These are phyloP conservation scores for Drosophila sordidula DNA, from an alignment of 2,888 invertebrate genomes.

Conservation along the genomic window DNA sequence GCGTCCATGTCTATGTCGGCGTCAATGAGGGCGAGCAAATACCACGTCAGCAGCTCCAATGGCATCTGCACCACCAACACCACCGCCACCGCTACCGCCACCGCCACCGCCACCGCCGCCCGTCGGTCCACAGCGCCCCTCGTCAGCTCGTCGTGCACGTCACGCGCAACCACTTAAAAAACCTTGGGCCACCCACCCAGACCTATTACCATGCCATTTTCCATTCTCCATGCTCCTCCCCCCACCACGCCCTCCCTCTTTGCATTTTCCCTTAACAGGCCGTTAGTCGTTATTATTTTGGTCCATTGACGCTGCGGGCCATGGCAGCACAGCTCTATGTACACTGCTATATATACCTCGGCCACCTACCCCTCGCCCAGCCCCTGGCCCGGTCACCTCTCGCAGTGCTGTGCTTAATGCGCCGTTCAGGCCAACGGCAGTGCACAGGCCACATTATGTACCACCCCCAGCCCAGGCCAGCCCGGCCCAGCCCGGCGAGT, in stretches of 20 bases:
- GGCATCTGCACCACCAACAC: constrained; percentile 30
- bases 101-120: neutral
- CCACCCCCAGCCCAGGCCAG: constrained; percentile 59
- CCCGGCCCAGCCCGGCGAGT: constrained; percentile 25
- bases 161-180: constrained; percentile 83
- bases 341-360: constrained; percentile 38
- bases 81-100: constrained; percentile 12
- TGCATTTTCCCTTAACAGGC: constrained; percentile 78
- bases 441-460: constrained; percentile 66
- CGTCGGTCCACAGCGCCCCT: neutral
- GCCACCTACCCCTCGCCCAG: constrained; percentile 4
- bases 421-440: constrained; percentile 60
- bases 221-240: constrained; percentile 55
- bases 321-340: constrained; percentile 61
- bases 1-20: constrained; percentile 39
- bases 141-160: constrained; percentile 56
- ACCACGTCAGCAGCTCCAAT: constrained; percentile 73
- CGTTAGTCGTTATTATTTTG: constrained; percentile 83
- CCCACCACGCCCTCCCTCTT: constrained; percentile 32
- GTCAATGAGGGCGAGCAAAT: constrained; percentile 68
- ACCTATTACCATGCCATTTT: constrained; percentile 47
- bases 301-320: constrained; percentile 83
- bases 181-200: constrained; percentile 61
- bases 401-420: constrained; percentile 52
- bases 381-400: constrained; percentile 4